These are phyloP conservation scores for Zaprionus nigranus DNA, from an alignment of 1,140 invertebrate species.

Conservation along the genomic window DNA sequence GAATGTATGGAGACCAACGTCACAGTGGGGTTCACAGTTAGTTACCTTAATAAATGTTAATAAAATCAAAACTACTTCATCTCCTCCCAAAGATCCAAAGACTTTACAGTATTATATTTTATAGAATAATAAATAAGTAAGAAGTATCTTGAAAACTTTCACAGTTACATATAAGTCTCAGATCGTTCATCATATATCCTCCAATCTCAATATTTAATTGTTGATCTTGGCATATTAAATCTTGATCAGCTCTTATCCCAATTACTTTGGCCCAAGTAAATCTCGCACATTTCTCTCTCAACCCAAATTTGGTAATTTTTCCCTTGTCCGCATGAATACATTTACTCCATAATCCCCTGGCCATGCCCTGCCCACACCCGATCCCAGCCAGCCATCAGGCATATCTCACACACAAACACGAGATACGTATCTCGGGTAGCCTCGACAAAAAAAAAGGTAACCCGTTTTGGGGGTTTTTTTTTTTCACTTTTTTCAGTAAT, in stretches of 20 bases:
- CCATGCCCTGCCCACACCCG: slow-evolving; percentile 2
- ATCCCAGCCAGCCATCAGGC: slow-evolving; percentile 23
- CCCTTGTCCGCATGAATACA: slow-evolving; percentile 8
- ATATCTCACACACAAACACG: slow-evolving; percentile 26
- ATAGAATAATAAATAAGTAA: no score
- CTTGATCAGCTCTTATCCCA: background rate
- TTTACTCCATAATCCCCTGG: slow-evolving; percentile 1
- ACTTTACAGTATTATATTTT: background rate
- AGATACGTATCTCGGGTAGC: slow-evolving; percentile 41
- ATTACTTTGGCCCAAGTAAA: background rate
- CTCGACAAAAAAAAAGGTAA: slow-evolving; percentile 36
- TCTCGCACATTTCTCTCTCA: slow-evolving; percentile 1
- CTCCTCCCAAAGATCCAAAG: no score
- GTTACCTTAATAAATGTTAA: no score
- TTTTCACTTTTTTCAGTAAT: slow-evolving; percentile 28
- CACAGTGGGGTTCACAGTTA: no score
- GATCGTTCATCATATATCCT: no score
- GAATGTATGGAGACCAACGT: no score
- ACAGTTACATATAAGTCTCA: no score
- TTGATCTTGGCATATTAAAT: background rate
- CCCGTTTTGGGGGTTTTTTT: slow-evolving; percentile 48
- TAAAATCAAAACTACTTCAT: no score
- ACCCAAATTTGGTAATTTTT: slow-evolving; percentile 1
- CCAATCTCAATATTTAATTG: no score
- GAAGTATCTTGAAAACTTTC: no score